Conservation (phyloP, 2,113 vertebrate species). For the Leiothrix lutea region DNA sequence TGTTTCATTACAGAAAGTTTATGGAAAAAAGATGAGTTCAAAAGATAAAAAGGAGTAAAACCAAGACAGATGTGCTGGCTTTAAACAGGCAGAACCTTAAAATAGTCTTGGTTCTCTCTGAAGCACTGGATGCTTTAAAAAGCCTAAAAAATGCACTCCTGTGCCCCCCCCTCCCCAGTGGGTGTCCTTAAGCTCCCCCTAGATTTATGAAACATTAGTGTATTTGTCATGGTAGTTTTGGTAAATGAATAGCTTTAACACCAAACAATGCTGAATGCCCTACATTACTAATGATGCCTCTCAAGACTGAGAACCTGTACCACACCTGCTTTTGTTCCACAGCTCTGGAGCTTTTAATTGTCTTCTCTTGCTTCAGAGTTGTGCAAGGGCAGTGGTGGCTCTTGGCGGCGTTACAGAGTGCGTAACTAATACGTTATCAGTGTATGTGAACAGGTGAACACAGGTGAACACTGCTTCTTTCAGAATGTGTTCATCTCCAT, state of each 20-base stretch:
- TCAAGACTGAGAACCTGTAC: background rate
- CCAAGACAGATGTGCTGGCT: background rate
- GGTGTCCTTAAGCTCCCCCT: background rate
- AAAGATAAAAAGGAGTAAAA: background rate
- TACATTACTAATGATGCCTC: background rate
- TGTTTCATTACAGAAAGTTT: background rate
- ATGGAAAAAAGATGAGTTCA: background rate
- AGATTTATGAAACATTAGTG: background rate
- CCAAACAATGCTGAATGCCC: background rate
- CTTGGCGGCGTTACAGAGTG: background rate
- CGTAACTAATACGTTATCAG: background rate
- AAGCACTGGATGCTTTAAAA: background rate
- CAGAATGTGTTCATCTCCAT: fast-evolving
- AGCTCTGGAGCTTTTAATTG: background rate
- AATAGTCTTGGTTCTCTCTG: background rate
- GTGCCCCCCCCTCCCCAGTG: fast-evolving
- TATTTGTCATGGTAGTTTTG: background rate
- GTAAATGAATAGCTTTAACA: background rate
- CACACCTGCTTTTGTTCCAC: background rate
- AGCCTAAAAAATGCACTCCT: background rate
- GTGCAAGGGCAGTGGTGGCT: background rate
- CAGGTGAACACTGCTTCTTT: background rate
- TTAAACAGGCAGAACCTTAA: background rate
- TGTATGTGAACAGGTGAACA: background rate
- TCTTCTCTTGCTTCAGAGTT: background rate